Evolutionary conservation across 2,797 vertebrate genomes (phyloP).

Genomic region (Pipistrellus kuhlii): DNA sequence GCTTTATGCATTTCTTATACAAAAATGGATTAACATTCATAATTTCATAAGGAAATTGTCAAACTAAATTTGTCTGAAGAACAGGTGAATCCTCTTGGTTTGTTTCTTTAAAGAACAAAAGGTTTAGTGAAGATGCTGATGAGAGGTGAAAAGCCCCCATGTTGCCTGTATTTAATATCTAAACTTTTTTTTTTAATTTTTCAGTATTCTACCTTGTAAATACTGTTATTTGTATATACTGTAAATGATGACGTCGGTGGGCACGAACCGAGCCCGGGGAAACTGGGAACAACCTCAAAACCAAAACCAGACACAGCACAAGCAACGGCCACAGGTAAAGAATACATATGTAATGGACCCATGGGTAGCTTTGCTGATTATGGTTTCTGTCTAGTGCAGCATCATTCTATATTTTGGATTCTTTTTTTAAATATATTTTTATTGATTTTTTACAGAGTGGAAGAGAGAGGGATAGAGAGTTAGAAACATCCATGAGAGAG

Average conservation of each 20-base stretch:
- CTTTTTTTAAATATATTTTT: not conserved
- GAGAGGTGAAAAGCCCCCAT: not conserved
- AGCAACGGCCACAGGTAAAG: conserved; percentile 93
- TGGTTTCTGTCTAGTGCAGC: not conserved
- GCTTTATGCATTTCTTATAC: conserved; percentile 10
- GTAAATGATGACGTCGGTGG: conserved; percentile 99
- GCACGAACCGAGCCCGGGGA: conserved; percentile 96
- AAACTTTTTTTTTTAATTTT: conserved; percentile 70
- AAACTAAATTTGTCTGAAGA: not conserved
- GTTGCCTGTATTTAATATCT: conserved; percentile 64
- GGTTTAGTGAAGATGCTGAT: conserved; percentile 51
- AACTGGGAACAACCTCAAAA: conserved; percentile 99
- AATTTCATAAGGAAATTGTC: conserved; percentile 46
- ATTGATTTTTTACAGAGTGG: too few species aligned
- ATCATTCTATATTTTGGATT: conserved; percentile 45
- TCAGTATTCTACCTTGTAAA: conserved; percentile 99
- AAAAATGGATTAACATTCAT: conserved; percentile 39
- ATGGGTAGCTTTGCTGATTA: not conserved
- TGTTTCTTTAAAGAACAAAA: conserved; percentile 63
- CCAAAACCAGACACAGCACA: conserved; percentile 98
- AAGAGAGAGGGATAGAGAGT: too few species aligned
- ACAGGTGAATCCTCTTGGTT: conserved; percentile 53
- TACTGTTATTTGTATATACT: conserved; percentile 99
- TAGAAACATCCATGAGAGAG: too few species aligned
- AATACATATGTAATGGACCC: conserved; percentile 23